Base-by-base conservation (phyloP, 2,113 vertebrate genomes). In the Cheirogaleus medius region DNA sequence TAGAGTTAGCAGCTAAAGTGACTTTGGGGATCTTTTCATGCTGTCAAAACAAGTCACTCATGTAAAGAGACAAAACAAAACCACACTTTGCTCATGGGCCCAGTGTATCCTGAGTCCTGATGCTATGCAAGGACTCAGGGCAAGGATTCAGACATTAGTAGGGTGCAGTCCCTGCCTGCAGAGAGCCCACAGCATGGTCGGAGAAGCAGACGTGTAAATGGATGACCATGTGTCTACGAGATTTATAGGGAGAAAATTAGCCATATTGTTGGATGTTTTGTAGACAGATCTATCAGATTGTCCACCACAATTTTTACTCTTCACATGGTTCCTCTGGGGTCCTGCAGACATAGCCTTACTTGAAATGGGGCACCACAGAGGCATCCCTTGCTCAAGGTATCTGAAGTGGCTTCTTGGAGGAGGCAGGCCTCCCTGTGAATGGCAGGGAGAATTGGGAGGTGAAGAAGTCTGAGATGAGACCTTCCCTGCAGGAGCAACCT, bases 131-230 rank as follows among this genome's bases (percentile, higher is more conserved):
- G 6, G 29, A 37, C 54, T 69, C 32, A 49, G 15, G 25, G 69
- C 69, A 44, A 44, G 56, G 56, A 37, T 32, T 69, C 63, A n/a
- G 27, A 56, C 34, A 13, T 15, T 27, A 63, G 1, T 21, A 21
- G 42, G 88, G 6, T n/a, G 17, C 9, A 1, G 13, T 34, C 11
- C 21, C 39, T 66, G 64, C 32, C 32, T 25, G 23, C 52, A 83
- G 74, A 69, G 54, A 39, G 17, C 54, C 77, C 39, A 21, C 34
- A 32, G 29, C 0, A 12, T 3, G 3, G 63, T 80, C 0, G 0
- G 42, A 15, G 56, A 63, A 82, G 82, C 37, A 54, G 71, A 12
- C 0, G 0, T 7, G 1, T n/a, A 37, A 42, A 49, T 17, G 8
- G 39, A 74, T 44, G 27, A 11, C 29, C 32, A 5, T 3, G 6